Evolutionary conservation across 2,888 invertebrate species (phyloP).

Genomic region (Antheraea assamensis): DNA sequence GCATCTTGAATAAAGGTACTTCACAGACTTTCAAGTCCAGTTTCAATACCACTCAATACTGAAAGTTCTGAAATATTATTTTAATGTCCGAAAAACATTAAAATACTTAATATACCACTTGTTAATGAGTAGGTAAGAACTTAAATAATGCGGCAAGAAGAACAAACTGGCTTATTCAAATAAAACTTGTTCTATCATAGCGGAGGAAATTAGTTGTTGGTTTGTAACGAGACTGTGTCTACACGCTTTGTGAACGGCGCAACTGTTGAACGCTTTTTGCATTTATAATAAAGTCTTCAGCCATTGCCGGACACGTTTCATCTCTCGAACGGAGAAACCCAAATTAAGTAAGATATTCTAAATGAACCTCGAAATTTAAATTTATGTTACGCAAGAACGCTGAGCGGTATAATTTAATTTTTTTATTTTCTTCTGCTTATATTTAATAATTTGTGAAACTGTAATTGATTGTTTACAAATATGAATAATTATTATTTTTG

Average conservation of each 20-base stretch:
- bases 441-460: background rate
- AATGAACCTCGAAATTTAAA: constrained; percentile 15
- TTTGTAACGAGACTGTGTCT: constrained; percentile 20
- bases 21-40: background rate
- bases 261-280: constrained; percentile 22
- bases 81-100: background rate
- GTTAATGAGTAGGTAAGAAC: background rate
- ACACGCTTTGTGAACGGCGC: constrained; percentile 16
- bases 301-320: constrained; percentile 13
- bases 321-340: constrained; percentile 11
- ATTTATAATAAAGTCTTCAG: constrained; percentile 20
- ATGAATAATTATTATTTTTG: background rate
- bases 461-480: background rate
- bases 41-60: background rate
- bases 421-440: background rate
- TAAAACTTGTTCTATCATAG: constrained; percentile 20
- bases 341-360: constrained; percentile 19
- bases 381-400: background rate
- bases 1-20: background rate
- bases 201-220: constrained; percentile 21
- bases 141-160: constrained; percentile 11
- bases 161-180: constrained; percentile 11
- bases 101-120: background rate
- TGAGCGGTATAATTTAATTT: background rate
- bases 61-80: background rate